Base-by-base conservation (phyloP, 2,797 vertebrate genomes). In the Rhincodon typus region DNA sequence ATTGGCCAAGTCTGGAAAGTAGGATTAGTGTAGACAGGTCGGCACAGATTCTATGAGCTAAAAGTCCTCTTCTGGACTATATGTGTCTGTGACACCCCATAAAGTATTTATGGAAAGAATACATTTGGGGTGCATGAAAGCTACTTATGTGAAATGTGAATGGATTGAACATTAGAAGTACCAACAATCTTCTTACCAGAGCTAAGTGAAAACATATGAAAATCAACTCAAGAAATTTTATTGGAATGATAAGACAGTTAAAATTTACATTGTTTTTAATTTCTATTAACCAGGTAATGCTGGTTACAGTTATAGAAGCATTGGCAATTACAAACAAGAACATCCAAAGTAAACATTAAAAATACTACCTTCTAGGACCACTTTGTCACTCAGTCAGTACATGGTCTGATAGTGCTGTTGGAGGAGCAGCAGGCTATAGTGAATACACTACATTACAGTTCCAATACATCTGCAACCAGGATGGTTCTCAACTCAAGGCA, bases 241-340 rank as follows among this genome's bases (percentile, higher is more conserved):
- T 95, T 95, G 94, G 94, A 95, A 95, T 95, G 70, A 95, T 77
- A 95, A 94, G 93, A 77, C 46, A 95, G 70, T 77, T 95, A 77
- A 95, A 95, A 95, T 95, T 74, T 95, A 95, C 94, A 95, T 77
- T 62, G 27, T 94, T 72, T 74, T 50, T 19, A 95, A 95, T n/a
- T 21, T 77, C 25, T 53, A 77, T 95, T 19, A 95, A 77, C 94
- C 94, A 95, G 70, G 46, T 77, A 46, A 53, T 95, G 70, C 70
- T 77, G 70, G 94, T 95, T 95, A 57, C 94, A 77, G 27, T 50
- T 77, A 95, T 30, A 77, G 70, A 95, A 72, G 94, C 0, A 95
- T 53, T 34, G 27, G 77, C 70, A 95, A 57, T 95, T 77, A 95
- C 94, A 95, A 50, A 95, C 42, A 95, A 94, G 42, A 53, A 72